Conservation (phyloP, 2,797 vertebrate species). For the Melanotaenia parkinsoni region DNA sequence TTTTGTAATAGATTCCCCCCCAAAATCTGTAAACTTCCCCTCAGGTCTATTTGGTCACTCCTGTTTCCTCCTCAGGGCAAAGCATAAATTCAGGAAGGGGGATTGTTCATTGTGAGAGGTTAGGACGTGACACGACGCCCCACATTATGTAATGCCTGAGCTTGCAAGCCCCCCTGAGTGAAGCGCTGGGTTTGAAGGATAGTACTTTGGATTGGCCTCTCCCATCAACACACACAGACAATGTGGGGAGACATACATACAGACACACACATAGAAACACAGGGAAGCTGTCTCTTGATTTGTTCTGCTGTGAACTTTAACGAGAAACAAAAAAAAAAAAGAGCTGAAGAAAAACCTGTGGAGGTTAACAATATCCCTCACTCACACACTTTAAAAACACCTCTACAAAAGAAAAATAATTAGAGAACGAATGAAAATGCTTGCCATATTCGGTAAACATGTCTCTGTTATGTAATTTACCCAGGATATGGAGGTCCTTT, state of each 20-base stretch:
- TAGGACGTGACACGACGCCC: constrained; percentile 67
- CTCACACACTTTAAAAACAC: background rate
- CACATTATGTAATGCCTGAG: constrained; percentile 71
- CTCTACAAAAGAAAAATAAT: background rate
- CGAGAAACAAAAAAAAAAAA: constrained; percentile 1
- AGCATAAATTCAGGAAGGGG: constrained; percentile 80
- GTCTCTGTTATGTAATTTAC: constrained; percentile 22
- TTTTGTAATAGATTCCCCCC: constrained; percentile 55
- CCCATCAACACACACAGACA: constrained; percentile 51
- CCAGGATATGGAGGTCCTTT: constrained; percentile 92
- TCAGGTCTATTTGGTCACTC: constrained; percentile 66
- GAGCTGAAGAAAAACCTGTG: constrained; percentile 3
- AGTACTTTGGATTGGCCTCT: constrained; percentile 70
- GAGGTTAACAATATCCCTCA: background rate
- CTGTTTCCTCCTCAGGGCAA: constrained; percentile 68
- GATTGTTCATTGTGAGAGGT: constrained; percentile 78
- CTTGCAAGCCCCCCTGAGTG: constrained; percentile 66
- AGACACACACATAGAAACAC: constrained; percentile 21
- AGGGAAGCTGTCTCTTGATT: constrained; percentile 31
- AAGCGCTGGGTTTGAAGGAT: constrained; percentile 73
- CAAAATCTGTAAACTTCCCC: constrained; percentile 63
- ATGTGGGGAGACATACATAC: constrained; percentile 36
- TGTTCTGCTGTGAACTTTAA: constrained; percentile 49
- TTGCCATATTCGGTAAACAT: constrained; percentile 4
- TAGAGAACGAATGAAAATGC: background rate